Conservation (phyloP, 1,140 invertebrate species). For the Heterodera carotae region DNA sequence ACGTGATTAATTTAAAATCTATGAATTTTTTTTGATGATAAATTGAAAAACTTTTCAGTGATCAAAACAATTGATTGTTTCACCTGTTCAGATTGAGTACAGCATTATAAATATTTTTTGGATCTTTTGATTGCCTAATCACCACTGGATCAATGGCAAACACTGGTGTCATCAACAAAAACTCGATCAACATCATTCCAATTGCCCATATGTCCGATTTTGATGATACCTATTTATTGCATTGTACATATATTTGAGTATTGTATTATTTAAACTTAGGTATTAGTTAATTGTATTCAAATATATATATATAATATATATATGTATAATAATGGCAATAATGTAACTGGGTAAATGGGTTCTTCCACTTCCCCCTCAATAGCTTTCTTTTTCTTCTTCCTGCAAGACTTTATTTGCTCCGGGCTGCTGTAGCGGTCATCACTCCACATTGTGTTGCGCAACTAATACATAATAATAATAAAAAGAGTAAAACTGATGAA, state of each 20-base stretch:
- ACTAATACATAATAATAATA: neutral
- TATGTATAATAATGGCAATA: neutral
- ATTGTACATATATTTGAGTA: neutral
- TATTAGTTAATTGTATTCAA: no score
- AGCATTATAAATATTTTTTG: neutral
- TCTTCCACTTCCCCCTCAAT: neutral
- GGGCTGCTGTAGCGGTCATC: neutral
- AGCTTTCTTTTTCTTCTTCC: neutral
- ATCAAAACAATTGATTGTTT: neutral
- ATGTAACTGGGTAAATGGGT: neutral
- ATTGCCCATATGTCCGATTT: constrained; percentile 1
- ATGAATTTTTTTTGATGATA: no score
- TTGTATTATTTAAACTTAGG: no score
- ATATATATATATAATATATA: no score
- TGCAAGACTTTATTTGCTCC: neutral
- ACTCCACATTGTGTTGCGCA: neutral
- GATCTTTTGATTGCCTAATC: neutral
- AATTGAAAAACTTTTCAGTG: neutral
- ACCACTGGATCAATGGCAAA: neutral
- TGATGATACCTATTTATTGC: neutral
- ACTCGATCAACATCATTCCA: neutral
- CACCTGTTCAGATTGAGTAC: neutral
- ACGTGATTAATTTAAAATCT: no score
- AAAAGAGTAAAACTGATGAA: no score
- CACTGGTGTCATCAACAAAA: neutral